phyloP scores from a whole-genome alignment of 92 coral and sea anemone genomes.

The Zoanthus gigantus region DNA sequence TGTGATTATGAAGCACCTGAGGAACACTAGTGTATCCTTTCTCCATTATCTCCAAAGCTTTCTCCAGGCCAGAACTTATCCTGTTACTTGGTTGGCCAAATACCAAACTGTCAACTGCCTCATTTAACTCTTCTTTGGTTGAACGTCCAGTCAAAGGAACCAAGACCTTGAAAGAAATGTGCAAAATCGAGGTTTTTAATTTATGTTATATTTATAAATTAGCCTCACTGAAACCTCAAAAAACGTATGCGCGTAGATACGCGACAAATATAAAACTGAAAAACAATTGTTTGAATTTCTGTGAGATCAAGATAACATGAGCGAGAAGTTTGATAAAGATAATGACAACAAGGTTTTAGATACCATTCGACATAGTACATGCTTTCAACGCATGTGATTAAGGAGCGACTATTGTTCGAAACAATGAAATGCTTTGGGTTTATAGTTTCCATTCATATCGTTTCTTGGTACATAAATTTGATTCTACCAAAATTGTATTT shows the following conservation, averaged over 20 bases:
- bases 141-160: constrained; percentile 2
- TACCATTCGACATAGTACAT: no score
- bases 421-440: neutral
- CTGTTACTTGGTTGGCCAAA: constrained; percentile 8
- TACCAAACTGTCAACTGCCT: constrained; percentile 8
- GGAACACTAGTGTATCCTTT: neutral
- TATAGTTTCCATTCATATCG: neutral
- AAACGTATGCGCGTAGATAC: no score
- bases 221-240: neutral
- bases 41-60: constrained; percentile 34
- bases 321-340: no score
- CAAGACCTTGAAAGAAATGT: constrained; percentile 2
- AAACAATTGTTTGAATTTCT: no score
- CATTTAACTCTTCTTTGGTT: neutral
- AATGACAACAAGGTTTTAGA: no score
- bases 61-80: constrained; percentile 21
- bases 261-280: no score
- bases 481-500: no score
- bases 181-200: neutral
- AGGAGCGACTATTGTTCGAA: no score
- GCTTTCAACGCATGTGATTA: no score
- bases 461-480: no score
- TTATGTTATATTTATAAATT: neutral
- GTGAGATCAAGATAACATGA: no score
- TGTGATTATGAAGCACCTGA: neutral